Conservation (phyloP, 1,140 invertebrate species). For the Gonioctena quinquepunctata region DNA sequence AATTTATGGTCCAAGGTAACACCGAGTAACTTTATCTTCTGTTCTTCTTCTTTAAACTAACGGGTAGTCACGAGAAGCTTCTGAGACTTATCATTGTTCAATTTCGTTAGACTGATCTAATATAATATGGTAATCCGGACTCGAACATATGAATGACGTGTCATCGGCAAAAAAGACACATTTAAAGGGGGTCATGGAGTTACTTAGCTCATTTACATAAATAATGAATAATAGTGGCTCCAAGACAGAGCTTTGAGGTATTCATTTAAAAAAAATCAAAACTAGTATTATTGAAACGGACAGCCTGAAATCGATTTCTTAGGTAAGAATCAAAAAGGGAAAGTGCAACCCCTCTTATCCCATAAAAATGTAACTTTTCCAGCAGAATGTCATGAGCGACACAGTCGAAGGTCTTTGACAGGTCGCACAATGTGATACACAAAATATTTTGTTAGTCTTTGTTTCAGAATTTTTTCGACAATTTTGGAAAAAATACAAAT, state of each 20-base stretch:
- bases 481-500: too few species aligned
- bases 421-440: conserved; percentile 17
- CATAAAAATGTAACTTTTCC: neutral
- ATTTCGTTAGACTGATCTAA: too few species aligned
- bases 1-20: too few species aligned
- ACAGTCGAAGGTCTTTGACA: conserved; percentile 31
- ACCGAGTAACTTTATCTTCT: too few species aligned
- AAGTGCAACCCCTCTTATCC: neutral
- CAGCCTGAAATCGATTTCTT: neutral
- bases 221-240: too few species aligned
- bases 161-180: neutral
- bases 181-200: too few species aligned
- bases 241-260: neutral
- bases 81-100: too few species aligned
- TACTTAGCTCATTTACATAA: too few species aligned
- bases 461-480: neutral
- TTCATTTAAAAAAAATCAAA: neutral
- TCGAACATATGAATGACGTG: neutral
- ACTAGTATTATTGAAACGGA: neutral
- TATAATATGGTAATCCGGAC: too few species aligned
- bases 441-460: conserved; percentile 14
- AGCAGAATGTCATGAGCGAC: conserved; percentile 21
- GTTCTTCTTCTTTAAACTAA: too few species aligned
- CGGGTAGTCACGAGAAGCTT: too few species aligned
- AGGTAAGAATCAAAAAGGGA: neutral